Percentiles rank a stretch among this genome's conserved stretches.
Evolutionary conservation across 2,888 invertebrate species (phyloP).

Genomic region (Chrysotoxum bicinctum): DNA sequence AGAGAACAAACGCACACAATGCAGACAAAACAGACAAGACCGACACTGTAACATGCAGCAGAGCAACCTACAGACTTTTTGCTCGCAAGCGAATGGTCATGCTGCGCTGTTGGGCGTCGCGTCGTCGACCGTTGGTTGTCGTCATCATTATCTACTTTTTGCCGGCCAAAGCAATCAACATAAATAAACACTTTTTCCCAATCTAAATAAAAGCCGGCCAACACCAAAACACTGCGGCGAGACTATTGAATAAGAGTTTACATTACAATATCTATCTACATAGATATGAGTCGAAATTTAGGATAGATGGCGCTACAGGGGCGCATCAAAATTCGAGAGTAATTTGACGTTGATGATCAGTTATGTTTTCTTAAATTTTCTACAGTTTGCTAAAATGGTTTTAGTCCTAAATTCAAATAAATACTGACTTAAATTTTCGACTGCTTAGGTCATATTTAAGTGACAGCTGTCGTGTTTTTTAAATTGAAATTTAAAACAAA

Average conservation of each 20-base stretch:
- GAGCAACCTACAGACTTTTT: conserved; percentile 12
- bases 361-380: too few relatives aligned
- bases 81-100: background rate
- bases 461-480: too few relatives aligned
- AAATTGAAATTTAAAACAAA: too few relatives aligned
- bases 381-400: too few relatives aligned
- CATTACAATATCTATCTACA: background rate
- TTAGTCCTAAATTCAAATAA: too few relatives aligned
- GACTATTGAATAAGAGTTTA: conserved; percentile 6
- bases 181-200: conserved; percentile 55
- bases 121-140: background rate
- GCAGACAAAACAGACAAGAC: conserved; percentile 6
- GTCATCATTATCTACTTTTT: background rate
- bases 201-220: conserved; percentile 39
- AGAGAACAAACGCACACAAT: background rate
- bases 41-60: background rate
- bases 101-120: background rate
- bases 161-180: conserved; percentile 43
- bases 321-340: background rate
- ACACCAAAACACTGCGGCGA: background rate
- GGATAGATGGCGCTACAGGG: background rate
- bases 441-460: too few relatives aligned
- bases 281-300: background rate
- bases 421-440: too few relatives aligned
- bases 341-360: background rate